Evolutionary conservation across 2,888 invertebrate species (phyloP).

Genomic region (Atethmia centrago): DNA sequence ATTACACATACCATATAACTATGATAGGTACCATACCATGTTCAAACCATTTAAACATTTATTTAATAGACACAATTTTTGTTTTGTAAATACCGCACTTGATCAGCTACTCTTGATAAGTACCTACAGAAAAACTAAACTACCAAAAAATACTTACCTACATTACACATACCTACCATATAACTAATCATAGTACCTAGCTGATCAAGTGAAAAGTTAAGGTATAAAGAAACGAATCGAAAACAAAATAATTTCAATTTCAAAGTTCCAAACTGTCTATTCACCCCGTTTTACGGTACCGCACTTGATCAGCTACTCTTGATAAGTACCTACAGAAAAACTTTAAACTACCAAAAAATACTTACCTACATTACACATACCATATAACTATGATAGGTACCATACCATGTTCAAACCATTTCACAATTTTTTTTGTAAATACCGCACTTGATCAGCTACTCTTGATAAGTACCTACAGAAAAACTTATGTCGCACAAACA

Average conservation of each 20-base stretch:
- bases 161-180: too few species aligned
- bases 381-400: neutral
- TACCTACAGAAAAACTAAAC: neutral
- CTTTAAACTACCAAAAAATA: too few species aligned
- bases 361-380: neutral
- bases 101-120: neutral
- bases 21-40: neutral
- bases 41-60: neutral
- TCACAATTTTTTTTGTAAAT: neutral
- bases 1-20: neutral
- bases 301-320: too few species aligned
- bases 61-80: too few species aligned
- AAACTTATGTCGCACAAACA: neutral
- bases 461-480: neutral
- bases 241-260: too few species aligned
- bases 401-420: neutral
- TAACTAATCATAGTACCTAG: too few species aligned
- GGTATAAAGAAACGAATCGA: too few species aligned
- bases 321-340: too few species aligned
- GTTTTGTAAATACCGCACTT: neutral
- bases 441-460: neutral
- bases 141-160: too few species aligned
- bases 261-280: too few species aligned
- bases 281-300: too few species aligned
- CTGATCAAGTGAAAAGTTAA: too few species aligned